Conservation (phyloP, 2,888 invertebrate species). For the Dicyrtoma fusca region DNA sequence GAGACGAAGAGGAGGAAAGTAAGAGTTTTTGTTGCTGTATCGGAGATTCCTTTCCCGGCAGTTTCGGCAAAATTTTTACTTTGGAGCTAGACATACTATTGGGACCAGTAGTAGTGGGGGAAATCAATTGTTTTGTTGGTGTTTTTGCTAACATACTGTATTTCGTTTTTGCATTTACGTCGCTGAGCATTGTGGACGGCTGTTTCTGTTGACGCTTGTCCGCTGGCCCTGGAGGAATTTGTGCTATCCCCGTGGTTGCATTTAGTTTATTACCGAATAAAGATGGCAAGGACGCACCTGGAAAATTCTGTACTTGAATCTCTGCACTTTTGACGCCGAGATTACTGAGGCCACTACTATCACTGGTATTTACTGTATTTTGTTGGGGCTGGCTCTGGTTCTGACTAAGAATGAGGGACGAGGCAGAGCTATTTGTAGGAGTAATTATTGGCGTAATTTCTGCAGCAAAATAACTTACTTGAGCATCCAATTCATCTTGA, state of each 20-base stretch:
- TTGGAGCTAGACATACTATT: background rate
- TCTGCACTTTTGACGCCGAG: too few relatives aligned
- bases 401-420: too few relatives aligned
- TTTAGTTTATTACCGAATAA: too few relatives aligned
- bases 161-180: background rate
- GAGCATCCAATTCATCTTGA: slow-evolving; percentile 20
- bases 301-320: too few relatives aligned
- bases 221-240: background rate
- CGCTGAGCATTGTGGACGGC: background rate
- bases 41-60: background rate
- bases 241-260: background rate
- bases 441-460: slow-evolving; percentile 23
- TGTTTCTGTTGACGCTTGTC: background rate
- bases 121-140: too few relatives aligned
- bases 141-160: background rate
- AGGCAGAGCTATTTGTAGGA: background rate
- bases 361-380: too few relatives aligned
- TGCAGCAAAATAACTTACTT: slow-evolving; percentile 18
- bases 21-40: background rate
- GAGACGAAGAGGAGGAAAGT: background rate
- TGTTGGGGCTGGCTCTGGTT: too few relatives aligned
- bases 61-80: background rate
- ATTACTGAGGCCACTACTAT: too few relatives aligned
- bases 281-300: too few relatives aligned
- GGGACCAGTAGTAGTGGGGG: too few relatives aligned